Base-by-base conservation (phyloP, 2,888 invertebrate genomes). In the Mimachlamys varia region DNA sequence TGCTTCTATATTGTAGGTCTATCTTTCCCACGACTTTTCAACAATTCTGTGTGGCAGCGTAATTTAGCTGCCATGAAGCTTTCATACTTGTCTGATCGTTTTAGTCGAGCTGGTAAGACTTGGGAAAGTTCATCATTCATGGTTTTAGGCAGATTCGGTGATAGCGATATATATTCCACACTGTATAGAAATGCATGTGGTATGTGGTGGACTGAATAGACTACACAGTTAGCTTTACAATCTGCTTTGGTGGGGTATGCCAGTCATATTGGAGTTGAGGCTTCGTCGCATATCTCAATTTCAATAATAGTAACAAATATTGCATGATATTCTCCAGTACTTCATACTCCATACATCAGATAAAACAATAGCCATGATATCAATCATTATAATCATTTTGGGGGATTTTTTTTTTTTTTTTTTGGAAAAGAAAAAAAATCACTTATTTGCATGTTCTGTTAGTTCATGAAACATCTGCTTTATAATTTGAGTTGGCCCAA, bases 1-100 rank as follows among this genome's bases (percentile, higher is more conserved):
- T 93, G 87, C 92, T 93, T 93, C 90, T 95, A 92, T 94, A 91
- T 94, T 94, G 92, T 94, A 95, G 95, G 95, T 94, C 92, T 94
- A 91, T 93, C 94, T 89, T 92, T 93, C 91, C 93, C 94, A 92
- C 93, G 94, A 92, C 94, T 94, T 92, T 92, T 93, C 91, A 93
- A 94, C 93, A 94, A 94, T 92, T 93, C 94, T 92, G 95, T 94
- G 89, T 95, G 95, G 95, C 95, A 95, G 92, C 93, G 95, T 91
- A 92, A 92, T 88, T 89, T 89, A 87, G 88, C 92, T 91, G 91
- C 89, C 55, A 92, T 92, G 90, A 92, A 90, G 92, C 87, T 90
- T 88, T 90, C 90, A 62, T 89, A 90, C 88, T 91, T 92, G 76
- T 76, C 89, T 92, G 92, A 92, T 87, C 91, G 90, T 87, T 90